Evolutionary conservation across 1,140 invertebrate genomes (phyloP), one percentile per base, ranked within the genome.

Genomic region (Drosophila lacteicornis): DNA sequence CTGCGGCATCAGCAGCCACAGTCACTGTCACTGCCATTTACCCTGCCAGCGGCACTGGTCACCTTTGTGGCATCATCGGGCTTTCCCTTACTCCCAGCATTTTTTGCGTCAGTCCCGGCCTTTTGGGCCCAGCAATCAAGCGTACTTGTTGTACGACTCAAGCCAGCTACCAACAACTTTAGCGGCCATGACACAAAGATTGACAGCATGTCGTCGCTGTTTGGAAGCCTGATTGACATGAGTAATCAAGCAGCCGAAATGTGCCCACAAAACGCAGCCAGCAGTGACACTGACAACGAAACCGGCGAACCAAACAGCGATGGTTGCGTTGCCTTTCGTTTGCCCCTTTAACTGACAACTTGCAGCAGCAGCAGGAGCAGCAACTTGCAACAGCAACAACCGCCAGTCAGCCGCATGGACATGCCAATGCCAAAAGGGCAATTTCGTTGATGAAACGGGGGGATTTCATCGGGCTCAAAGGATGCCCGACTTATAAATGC

Each of bases 191-290:
- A 90, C 87, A 90, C 86, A 91, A 90, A 86, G 86, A 90, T 91
- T 90, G 86, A 90, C 86, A 90, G 86, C 86, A 90, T 90, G 86
- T 90, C 86, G 86, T 91, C 86, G 86, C 86, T 91, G 86, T 82
- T 90, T 90, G 86, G 76, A 90, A 91, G 77, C 82, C 87, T 90
- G 86, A 90, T 90, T 90, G 86, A 90, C 86, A 90, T 90, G 86
- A 91, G 86, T 91, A 90, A 90, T 90, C 86, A 90, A 90, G 86
- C 86, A 86, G 79, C 85, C 85, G 86, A 90, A 90, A 90, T 90
- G 85, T 90, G 85, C 82, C 86, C 85, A 90, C 85, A 90, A 90
- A 86, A 90, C 79, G 86, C 79, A 90, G 81, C 85, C 85, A 84
- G 85, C 71, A 88, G 75, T 90, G 85, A 90, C 85, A 90, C 81